Conservation (phyloP, 2,888 invertebrate genomes). For the Tethea ocularis region DNA sequence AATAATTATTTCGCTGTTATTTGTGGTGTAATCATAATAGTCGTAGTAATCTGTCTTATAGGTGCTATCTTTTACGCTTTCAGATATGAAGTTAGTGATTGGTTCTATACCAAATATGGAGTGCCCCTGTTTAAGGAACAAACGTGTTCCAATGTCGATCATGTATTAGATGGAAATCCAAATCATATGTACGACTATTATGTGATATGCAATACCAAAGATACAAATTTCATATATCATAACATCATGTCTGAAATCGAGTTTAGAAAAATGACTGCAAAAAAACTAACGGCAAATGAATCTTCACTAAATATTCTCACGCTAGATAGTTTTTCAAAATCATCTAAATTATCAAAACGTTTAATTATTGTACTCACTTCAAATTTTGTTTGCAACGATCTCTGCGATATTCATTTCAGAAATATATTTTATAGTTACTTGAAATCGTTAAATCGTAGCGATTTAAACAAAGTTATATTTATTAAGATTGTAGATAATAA, state of each 20-base stretch:
- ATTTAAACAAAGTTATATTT: conserved; percentile 76
- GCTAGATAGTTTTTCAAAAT: conserved; percentile 76
- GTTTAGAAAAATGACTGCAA: conserved; percentile 86
- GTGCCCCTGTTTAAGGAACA: conserved; percentile 90
- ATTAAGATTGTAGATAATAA: conserved; percentile 76
- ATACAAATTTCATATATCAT: conserved; percentile 87
- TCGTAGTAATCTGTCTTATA: conserved; percentile 87
- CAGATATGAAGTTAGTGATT: conserved; percentile 90
- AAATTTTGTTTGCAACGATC: conserved; percentile 76
- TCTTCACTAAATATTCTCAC: conserved; percentile 85
- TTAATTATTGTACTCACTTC: conserved; percentile 85
- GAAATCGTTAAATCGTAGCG: conserved; percentile 75
- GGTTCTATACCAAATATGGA: conserved; percentile 91
- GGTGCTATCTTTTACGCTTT: conserved; percentile 89
- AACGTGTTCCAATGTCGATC: conserved; percentile 81
- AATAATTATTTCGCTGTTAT: conserved; percentile 90
- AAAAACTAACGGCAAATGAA: conserved; percentile 88
- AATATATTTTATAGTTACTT: conserved; percentile 79
- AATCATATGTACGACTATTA: conserved; percentile 93
- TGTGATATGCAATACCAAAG: conserved; percentile 93
- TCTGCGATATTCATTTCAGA: conserved; percentile 77
- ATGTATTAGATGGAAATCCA: conserved; percentile 87
- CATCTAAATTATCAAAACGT: conserved; percentile 77
- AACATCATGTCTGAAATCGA: conserved; percentile 89
- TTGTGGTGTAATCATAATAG: conserved; percentile 87